phyloP scores from a whole-genome alignment of 2,888 invertebrate species.

The Drosophila barbarae region DNA sequence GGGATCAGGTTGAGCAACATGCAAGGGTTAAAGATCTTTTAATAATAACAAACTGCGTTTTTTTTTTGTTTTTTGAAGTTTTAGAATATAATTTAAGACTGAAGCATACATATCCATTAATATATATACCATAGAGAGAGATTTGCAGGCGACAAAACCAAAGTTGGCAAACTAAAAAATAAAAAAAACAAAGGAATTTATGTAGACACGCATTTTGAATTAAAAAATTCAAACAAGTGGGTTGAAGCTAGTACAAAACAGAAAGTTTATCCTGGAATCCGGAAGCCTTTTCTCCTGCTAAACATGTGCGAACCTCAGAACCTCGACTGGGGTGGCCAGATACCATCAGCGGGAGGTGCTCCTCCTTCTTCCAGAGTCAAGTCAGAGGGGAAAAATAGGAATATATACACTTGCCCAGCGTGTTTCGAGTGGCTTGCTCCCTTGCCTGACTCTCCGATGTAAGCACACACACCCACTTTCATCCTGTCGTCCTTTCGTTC shows the following conservation, averaged over 20 bases:
- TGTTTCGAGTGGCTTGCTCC: slow-evolving; percentile 22
- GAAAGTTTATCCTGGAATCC: slow-evolving; percentile 23
- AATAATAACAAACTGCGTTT: neutral
- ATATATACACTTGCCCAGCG: slow-evolving; percentile 17
- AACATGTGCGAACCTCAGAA: neutral
- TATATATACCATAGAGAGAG: neutral
- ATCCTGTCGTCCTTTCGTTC: neutral
- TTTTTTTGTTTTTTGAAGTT: no score
- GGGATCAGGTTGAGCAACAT: neutral
- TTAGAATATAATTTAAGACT: neutral
- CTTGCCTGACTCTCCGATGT: slow-evolving; percentile 9
- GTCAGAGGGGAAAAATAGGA: slow-evolving; percentile 2
- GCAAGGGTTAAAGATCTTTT: neutral
- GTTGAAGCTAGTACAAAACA: slow-evolving; percentile 21
- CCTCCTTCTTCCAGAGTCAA: neutral
- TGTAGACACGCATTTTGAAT: slow-evolving; percentile 17
- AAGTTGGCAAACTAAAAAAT: slow-evolving; percentile 35
- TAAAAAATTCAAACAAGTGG: slow-evolving; percentile 18
- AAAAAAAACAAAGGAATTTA: slow-evolving; percentile 4
- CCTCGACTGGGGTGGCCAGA: slow-evolving; percentile 9
- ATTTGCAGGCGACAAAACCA: slow-evolving; percentile 17
- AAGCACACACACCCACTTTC: neutral
- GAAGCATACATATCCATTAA: no score
- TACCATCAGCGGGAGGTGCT: slow-evolving; percentile 9
- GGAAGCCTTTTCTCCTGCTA: neutral